These are phyloP conservation scores for Apodemia hepburni DNA, from an alignment of 2,888 invertebrate species.

Conservation along the genomic window DNA sequence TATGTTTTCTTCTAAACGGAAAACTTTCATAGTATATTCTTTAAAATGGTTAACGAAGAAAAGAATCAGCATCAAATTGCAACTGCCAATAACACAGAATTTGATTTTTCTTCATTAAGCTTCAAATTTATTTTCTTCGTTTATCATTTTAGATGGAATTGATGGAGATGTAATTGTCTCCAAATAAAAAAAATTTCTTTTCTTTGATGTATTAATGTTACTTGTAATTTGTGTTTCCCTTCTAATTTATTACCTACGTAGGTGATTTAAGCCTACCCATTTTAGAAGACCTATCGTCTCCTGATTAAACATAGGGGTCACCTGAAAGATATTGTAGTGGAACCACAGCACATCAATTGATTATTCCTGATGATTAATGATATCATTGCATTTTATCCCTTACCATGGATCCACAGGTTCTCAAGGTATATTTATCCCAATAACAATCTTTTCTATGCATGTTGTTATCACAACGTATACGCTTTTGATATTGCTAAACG, in stretches of 20 bases:
- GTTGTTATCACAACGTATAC: conserved; percentile 42
- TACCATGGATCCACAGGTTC: conserved; percentile 80
- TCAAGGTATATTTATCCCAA: conserved; percentile 79
- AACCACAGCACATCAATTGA: conserved; percentile 49
- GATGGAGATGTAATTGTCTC: conserved; percentile 32
- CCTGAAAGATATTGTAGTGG: conserved; percentile 57
- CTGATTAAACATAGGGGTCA: conserved; percentile 60
- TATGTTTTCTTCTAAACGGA: conserved; percentile 72
- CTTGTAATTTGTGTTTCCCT: conserved; percentile 58
- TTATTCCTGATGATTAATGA: conserved; percentile 72
- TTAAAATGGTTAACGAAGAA: conserved; percentile 37
- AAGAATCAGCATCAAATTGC: conserved; percentile 9
- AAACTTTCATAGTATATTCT: conserved; percentile 52
- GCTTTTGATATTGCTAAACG: conserved; percentile 39
- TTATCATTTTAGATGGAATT: conserved; percentile 2
- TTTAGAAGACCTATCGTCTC: conserved; percentile 51
- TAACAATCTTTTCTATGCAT: conserved; percentile 75
- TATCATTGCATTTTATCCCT: conserved; percentile 75
- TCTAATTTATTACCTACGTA: conserved; percentile 48
- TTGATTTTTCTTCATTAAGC: too few relatives aligned
- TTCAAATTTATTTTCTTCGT: conserved; percentile 13
- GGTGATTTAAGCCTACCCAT: conserved; percentile 50
- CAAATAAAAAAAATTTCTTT: conserved; percentile 52
- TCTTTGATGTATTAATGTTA: conserved; percentile 69
- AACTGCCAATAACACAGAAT: neutral